Evolutionary conservation across 2,113 vertebrate genomes (phyloP), one percentile per base, ranked within the genome.

Genomic region (Notarius quadriscutis): DNA sequence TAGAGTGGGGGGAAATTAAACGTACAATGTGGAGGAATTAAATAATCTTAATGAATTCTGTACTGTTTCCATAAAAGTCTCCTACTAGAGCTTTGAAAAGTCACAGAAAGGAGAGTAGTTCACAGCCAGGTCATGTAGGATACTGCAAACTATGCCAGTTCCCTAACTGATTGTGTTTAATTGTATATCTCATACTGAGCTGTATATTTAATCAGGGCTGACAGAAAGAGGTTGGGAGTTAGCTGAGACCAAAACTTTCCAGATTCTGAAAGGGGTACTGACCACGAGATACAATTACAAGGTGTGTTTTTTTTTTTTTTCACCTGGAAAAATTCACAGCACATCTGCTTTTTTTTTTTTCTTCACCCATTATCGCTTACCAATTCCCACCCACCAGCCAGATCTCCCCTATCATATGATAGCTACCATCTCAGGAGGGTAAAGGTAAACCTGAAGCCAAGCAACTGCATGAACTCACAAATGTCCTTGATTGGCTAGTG

Each of bases 1-100:
- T 93, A 94, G 92, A 94, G 93, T 93, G 92, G 92, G 92, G 92
- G 92, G 91, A 94, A 94, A 95, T 95, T 93, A 92, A 95, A 95
- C 93, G 48, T 51, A 25, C 22, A 51, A 77, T 51, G 74, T 53
- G 74, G 20, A n/a, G 48, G 51, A 77, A 77, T 95, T 92, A 92
- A 95, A 95, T 94, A 93, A 94, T 91, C 91, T 92, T 93, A 95
- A 95, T 95, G 93, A 94, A 94, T 92, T 90, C 89, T 88, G 87
- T 89, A 92, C 91, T 92, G 88, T 93, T 93, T 93, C 90, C 91
- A 90, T 89, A 88, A 93, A 93, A 90, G 90, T 86, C 78, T 88
- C 41, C 1, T 79, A 20, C 1, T 55, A 79, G 75, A 79, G n/a
- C 2, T 79, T 55, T 55, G 5, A 7, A 27, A 53, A 55, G 7